phyloP scores from a whole-genome alignment of 2,113 vertebrate species.

The Porphyrio hochstetteri region DNA sequence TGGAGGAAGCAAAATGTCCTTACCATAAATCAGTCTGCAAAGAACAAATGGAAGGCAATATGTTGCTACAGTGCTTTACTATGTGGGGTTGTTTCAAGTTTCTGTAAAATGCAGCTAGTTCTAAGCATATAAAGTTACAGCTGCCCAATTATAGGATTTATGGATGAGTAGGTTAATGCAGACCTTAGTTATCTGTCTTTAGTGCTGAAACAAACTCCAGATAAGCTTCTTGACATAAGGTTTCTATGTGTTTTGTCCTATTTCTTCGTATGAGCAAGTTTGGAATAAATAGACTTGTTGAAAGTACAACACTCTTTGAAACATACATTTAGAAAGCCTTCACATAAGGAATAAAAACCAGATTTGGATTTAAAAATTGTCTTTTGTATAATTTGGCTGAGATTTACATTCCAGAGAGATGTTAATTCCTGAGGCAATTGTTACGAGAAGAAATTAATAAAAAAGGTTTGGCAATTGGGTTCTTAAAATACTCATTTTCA shows the following conservation, averaged over 20 bases:
- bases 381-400: background rate
- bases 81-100: background rate
- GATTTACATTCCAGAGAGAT: background rate
- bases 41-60: background rate
- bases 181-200: background rate
- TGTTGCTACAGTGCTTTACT: background rate
- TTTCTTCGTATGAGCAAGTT: background rate
- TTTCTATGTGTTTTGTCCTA: background rate
- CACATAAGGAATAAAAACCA: background rate
- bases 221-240: background rate
- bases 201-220: background rate
- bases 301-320: background rate
- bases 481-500: background rate
- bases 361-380: background rate
- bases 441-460: background rate
- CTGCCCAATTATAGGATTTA: background rate
- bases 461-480: background rate
- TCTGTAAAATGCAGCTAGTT: background rate
- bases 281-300: background rate
- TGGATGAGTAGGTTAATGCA: background rate
- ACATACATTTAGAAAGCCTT: background rate
- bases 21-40: background rate
- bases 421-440: background rate
- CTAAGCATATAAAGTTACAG: background rate
- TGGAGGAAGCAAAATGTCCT: background rate